Percentiles rank a stretch among this genome's conserved stretches.
Evolutionary conservation across 2,888 invertebrate species (phyloP).

Genomic region (Sphaerophoria rueppellii): DNA sequence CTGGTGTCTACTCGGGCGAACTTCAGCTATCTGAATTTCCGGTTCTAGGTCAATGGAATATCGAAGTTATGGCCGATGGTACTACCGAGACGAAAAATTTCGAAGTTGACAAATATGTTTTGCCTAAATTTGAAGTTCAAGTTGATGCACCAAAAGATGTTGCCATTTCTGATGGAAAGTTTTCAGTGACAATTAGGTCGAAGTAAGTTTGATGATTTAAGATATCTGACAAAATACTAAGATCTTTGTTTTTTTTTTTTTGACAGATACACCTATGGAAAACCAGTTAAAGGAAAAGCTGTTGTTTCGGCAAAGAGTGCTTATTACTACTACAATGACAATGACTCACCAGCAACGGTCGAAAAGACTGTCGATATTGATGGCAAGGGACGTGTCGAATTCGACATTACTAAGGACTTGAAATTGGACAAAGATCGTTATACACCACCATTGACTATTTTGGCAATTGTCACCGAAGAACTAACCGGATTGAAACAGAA

Average conservation of each 20-base stretch:
- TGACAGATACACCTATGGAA: conserved; percentile 91
- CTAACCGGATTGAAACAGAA: conserved; percentile 92
- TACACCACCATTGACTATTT: conserved; percentile 82
- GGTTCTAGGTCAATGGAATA: conserved; percentile 93
- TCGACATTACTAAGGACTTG: conserved; percentile 88
- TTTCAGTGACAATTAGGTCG: conserved; percentile 90
- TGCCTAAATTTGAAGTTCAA: conserved; percentile 74
- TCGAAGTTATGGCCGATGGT: conserved; percentile 85
- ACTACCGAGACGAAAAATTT: conserved; percentile 51
- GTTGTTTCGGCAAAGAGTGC: conserved; percentile 90
- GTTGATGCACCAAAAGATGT: conserved; percentile 91
- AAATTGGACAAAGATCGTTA: conserved; percentile 84
- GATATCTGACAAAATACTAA: background rate
- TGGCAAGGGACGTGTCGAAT: conserved; percentile 87
- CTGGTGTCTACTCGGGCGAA: conserved; percentile 90
- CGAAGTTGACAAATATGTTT: conserved; percentile 72
- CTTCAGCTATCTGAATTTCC: conserved; percentile 91
- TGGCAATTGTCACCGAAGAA: conserved; percentile 95
- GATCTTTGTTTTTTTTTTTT: background rate
- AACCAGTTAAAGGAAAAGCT: conserved; percentile 92
- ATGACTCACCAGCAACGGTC: conserved; percentile 75
- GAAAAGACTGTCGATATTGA: conserved; percentile 88
- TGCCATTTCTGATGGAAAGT: conserved; percentile 90
- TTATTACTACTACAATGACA: conserved; percentile 69
- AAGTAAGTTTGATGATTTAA: conserved; percentile 83